A percentile compares a stretch with the other conserved stretches of the same genome.
phyloP scores from a whole-genome alignment of 1,140 invertebrate species.

The Lepidurus apus region DNA sequence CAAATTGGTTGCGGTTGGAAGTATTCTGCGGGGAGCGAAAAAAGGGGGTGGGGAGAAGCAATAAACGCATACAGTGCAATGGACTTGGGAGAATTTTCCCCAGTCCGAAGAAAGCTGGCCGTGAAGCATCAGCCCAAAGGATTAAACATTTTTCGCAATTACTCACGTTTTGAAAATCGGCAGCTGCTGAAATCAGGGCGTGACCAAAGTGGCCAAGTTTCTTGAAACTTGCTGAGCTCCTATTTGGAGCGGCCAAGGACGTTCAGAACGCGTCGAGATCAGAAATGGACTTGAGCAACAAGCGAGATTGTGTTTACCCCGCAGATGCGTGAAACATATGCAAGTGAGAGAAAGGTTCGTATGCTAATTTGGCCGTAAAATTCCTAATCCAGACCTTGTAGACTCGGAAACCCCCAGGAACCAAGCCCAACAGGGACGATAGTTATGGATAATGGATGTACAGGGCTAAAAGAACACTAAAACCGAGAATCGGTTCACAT shows the following conservation, averaged over 20 bases:
- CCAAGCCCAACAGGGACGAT: neutral
- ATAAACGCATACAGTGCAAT: neutral
- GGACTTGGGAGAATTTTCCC: neutral
- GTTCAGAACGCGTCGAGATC: neutral
- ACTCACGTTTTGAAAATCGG: no score
- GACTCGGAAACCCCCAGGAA: no score
- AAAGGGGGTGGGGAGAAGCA: neutral
- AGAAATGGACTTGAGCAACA: neutral
- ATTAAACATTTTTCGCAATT: no score
- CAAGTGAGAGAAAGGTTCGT: no score
- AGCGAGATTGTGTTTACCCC: neutral
- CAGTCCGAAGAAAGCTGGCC: neutral
- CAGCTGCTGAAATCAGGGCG: neutral
- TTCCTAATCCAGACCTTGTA: no score
- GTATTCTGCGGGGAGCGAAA: neutral
- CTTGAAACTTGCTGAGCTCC: neutral
- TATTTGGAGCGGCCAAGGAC: constrained; percentile 17
- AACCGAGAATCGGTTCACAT: neutral
- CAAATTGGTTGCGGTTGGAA: neutral
- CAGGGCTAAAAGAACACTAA: neutral
- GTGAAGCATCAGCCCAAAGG: neutral
- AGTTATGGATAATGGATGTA: neutral
- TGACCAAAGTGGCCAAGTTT: neutral
- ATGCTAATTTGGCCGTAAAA: no score
- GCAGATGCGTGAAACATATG: neutral